Conservation (phyloP, 2,888 invertebrate species). For the Folsomia manolachei region DNA sequence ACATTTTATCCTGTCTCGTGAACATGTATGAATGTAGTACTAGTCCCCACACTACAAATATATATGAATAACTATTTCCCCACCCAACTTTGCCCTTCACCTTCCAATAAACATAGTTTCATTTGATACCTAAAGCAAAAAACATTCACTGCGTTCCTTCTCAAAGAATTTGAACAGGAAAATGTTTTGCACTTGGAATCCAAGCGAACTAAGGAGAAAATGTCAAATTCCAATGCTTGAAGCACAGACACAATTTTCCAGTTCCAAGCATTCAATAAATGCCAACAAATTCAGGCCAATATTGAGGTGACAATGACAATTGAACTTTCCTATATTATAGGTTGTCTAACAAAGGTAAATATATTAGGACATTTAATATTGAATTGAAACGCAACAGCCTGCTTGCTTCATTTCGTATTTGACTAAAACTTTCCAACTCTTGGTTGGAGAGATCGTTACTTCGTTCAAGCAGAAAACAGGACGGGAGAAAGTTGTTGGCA, state of each 20-base stretch:
- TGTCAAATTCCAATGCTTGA: background rate
- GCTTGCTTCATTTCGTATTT: background rate
- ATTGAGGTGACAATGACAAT: background rate
- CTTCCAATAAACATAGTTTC: background rate
- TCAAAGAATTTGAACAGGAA: background rate
- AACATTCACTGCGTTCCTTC: background rate
- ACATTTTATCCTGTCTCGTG: background rate
- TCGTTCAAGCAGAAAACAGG: no score
- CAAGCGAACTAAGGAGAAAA: no score
- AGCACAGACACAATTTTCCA: background rate
- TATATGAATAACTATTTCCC: conserved; percentile 2
- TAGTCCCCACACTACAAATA: background rate
- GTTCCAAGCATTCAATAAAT: background rate
- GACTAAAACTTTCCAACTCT: background rate
- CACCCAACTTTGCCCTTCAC: background rate
- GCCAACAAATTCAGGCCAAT: background rate
- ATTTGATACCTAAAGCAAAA: background rate
- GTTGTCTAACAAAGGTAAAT: background rate
- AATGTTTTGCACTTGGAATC: no score
- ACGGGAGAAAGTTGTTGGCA: background rate
- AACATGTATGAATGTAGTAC: background rate
- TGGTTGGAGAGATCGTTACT: no score
- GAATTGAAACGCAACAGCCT: no score
- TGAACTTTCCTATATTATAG: background rate
- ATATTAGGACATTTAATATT: background rate